Evolutionary conservation across 2,888 invertebrate genomes (phyloP), one percentile per base, ranked within the genome.

Genomic region (Volucella bombylans): DNA sequence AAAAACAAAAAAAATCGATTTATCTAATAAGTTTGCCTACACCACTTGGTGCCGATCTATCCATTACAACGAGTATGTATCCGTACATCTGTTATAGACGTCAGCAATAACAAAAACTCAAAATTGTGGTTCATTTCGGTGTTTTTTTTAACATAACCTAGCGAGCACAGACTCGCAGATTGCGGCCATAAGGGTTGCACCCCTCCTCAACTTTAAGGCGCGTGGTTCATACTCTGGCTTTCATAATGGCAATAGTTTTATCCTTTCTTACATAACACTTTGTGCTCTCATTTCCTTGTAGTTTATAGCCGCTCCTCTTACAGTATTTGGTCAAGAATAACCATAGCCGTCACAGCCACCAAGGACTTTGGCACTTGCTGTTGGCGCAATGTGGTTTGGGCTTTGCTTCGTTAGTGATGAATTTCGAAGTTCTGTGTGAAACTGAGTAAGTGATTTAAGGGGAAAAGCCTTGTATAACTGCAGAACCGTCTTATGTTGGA

Each of bases 1-100:
- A n/a, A n/a, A n/a, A n/a, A n/a, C n/a, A 52, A 52, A 18, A 52
- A 82, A 73, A 79, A 83, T 83, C 83, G 83, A 83, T 83, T 79
- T 79, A 64, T 79, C 74, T 79, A 71, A 11, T 54, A 18, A 54
- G 62, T 65, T 74, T 68, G 59, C 76, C 76, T 61, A 54, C 57
- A 39, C 18, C 31, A 43, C 55, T 59, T 52, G 52, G 59, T 61
- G 18, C 57, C 18, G 45, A n/a, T n/a, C 12, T 45, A 10, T 8
- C 18, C 43, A 65, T n/a, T 10, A 15, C 2, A 4, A 41, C n/a
- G 14, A 9, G 43, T 43, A 65, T 39, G 12, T 9, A 39, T 54
- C 52, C 68, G 61, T 52, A 47, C 65, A 72, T 80, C 61, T 80
- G 67, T 62, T 78, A 54, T 31, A 18, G 10, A 18, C 39, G 11